Evolutionary conservation across 2,113 vertebrate species (phyloP).

Genomic region (Myiagra hebetior): DNA sequence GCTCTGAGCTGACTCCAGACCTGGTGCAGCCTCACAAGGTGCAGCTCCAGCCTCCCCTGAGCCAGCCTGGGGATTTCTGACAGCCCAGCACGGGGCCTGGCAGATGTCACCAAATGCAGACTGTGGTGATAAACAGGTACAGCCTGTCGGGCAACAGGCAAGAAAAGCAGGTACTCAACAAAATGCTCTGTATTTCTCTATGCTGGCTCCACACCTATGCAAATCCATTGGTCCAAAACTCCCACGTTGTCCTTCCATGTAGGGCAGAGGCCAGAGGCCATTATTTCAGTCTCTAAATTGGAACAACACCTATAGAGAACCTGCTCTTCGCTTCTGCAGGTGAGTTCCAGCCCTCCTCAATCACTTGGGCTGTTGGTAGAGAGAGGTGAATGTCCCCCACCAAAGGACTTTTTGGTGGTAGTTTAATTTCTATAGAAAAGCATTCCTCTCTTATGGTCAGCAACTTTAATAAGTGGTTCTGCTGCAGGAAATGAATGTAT

Average conservation of each 20-base stretch:
- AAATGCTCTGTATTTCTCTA: background rate
- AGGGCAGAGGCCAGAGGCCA: background rate
- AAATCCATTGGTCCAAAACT: background rate
- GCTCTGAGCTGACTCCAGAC: background rate
- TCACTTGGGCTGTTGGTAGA: background rate
- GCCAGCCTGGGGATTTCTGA: background rate
- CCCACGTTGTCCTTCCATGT: background rate
- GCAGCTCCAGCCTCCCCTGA: background rate
- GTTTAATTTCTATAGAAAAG: slow-evolving; percentile 49
- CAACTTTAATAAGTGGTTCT: background rate
- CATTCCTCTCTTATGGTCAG: background rate
- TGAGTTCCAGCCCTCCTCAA: slow-evolving; percentile 19
- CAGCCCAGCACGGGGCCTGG: background rate
- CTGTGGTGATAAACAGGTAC: background rate
- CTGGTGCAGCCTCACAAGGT: background rate
- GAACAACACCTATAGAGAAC: background rate
- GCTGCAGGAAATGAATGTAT: slow-evolving; percentile 5
- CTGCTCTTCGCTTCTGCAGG: background rate
- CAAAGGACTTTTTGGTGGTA: background rate
- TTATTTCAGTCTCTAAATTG: slow-evolving; percentile 12
- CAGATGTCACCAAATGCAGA: background rate
- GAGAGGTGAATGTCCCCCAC: background rate
- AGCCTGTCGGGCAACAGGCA: background rate
- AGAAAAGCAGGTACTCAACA: background rate
- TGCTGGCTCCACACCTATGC: background rate